Evolutionary conservation across 2,113 vertebrate species (phyloP).

Genomic region (Orycteropus afer): DNA sequence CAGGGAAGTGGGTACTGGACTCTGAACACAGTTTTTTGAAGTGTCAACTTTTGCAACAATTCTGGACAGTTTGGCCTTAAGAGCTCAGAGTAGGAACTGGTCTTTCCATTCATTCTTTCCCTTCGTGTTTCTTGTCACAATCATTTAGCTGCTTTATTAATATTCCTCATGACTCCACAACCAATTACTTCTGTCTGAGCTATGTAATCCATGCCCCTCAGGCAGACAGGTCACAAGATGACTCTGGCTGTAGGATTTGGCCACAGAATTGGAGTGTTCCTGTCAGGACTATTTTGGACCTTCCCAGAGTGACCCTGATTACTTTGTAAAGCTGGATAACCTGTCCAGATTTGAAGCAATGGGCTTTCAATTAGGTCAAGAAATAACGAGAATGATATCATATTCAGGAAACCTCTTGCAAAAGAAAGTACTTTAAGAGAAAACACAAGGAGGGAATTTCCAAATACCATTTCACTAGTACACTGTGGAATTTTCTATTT

Average conservation of each 20-base stretch:
- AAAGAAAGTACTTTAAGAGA: slow-evolving; percentile 65
- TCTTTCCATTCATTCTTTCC: slow-evolving; percentile 12
- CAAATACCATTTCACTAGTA: slow-evolving; percentile 16
- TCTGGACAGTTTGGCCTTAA: background rate
- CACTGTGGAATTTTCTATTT: background rate
- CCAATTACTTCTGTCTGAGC: slow-evolving; percentile 5
- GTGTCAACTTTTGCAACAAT: background rate
- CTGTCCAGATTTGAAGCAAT: slow-evolving; percentile 11
- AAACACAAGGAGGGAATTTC: slow-evolving; percentile 66
- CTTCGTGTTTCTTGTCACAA: background rate
- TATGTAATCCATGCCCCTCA: background rate
- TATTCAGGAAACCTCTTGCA: slow-evolving; percentile 62
- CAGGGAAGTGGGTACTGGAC: background rate
- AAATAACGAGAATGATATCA: slow-evolving; percentile 64
- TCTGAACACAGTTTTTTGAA: slow-evolving; percentile 37
- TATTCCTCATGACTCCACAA: background rate
- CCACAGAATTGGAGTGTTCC: background rate
- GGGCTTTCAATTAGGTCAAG: slow-evolving; percentile 29
- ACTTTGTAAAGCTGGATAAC: background rate
- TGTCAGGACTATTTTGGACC: background rate
- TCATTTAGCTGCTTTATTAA: background rate
- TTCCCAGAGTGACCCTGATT: background rate
- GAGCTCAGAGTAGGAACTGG: background rate
- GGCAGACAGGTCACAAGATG: background rate
- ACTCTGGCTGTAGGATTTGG: background rate